These are phyloP conservation scores for Pollachius pollachius DNA, from an alignment of 2,113 vertebrate genomes.

Conservation along the genomic window DNA sequence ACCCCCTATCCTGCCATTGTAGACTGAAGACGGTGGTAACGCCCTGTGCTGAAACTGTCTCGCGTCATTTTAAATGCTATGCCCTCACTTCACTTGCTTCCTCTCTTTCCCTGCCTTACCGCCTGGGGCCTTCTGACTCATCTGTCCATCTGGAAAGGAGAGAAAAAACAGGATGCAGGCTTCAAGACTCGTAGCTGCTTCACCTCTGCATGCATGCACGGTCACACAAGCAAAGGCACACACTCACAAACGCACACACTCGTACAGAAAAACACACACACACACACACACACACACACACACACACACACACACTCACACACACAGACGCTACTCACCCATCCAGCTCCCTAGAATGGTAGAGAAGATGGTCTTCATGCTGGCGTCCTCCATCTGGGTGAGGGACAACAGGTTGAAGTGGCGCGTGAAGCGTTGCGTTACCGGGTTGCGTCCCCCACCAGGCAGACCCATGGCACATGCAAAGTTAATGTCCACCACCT, in stretches of 20 bases:
- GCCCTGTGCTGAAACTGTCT: too few relatives aligned
- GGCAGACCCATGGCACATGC: slow-evolving; percentile 89
- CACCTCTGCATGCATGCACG: background rate
- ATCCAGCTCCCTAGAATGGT: slow-evolving; percentile 88
- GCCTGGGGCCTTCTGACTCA: slow-evolving; percentile 51
- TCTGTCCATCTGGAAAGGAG: slow-evolving; percentile 50
- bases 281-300: too few relatives aligned
- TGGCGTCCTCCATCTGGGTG: slow-evolving; percentile 83
- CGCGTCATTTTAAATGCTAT: too few relatives aligned
- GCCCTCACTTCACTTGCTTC: slow-evolving; percentile 1
- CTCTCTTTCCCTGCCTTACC: slow-evolving; percentile 45
- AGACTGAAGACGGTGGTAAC: too few relatives aligned
- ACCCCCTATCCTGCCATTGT: too few relatives aligned
- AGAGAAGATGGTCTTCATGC: slow-evolving; percentile 86
- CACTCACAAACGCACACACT: too few relatives aligned
- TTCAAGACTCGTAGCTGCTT: too few relatives aligned
- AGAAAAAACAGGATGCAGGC: slow-evolving; percentile 6
- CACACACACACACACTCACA: slow-evolving; percentile 1
- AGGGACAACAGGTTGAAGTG: slow-evolving; percentile 91
- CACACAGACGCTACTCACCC: slow-evolving; percentile 68
- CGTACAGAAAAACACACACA: too few relatives aligned
- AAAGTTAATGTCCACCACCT: slow-evolving; percentile 89
- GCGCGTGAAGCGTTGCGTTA: slow-evolving; percentile 83
- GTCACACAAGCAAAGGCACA: background rate
- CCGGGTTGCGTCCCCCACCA: slow-evolving; percentile 83